Evolutionary conservation across 2,888 invertebrate species (phyloP).

Genomic region (Platycnemis pennipes): DNA sequence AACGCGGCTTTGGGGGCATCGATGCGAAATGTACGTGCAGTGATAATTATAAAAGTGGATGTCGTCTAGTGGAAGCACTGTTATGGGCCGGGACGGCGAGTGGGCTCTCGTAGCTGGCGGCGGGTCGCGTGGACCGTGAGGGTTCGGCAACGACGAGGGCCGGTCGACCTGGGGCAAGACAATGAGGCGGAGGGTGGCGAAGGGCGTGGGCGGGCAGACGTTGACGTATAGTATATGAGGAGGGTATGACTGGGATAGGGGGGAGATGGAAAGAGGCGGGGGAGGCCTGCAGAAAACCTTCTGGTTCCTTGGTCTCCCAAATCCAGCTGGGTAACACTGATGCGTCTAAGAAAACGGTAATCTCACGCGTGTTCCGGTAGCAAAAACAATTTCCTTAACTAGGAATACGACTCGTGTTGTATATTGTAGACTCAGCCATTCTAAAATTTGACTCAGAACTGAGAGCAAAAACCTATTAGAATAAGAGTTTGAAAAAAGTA

Average conservation of each 20-base stretch:
- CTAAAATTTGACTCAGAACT: too few species aligned
- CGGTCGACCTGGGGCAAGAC: constrained; percentile 19
- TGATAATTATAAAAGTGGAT: neutral
- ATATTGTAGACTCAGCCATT: too few species aligned
- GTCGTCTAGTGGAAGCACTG: neutral
- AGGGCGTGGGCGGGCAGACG: constrained; percentile 17
- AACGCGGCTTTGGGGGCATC: too few species aligned
- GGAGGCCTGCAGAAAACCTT: neutral
- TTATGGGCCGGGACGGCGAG: neutral
- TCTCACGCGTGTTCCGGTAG: neutral
- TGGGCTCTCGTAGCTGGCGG: neutral
- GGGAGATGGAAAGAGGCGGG: neutral
- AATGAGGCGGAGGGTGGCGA: neutral
- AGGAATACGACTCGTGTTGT: too few species aligned
- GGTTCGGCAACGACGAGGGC: neutral
- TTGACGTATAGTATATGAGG: constrained; percentile 15
- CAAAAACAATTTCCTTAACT: too few species aligned
- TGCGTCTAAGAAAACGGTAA: neutral
- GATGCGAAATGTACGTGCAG: too few species aligned
- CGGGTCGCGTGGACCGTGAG: neutral
- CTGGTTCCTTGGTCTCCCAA: neutral
- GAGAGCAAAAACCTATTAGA: too few species aligned
- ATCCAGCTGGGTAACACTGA: neutral
- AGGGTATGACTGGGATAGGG: neutral
- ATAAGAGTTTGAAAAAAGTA: too few species aligned